Base-by-base conservation (phyloP, 2,113 vertebrate species). In the Ceratotherium simum region DNA sequence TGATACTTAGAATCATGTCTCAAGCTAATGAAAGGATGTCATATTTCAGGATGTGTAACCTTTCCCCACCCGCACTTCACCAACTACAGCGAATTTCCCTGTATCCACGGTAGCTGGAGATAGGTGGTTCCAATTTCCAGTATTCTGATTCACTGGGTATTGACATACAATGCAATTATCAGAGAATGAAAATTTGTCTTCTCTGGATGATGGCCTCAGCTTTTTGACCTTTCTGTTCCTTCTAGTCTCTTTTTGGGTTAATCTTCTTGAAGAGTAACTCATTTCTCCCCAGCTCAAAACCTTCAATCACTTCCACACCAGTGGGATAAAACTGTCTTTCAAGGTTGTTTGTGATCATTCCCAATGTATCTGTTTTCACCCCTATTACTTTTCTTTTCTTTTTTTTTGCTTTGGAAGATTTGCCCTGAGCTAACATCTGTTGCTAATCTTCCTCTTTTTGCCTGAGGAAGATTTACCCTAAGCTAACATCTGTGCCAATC, bases 1-100 rank as follows among this genome's bases (percentile, higher is more conserved):
- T 93, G 98, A 96, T 95, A 29, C 94, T 82, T 31, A 25, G 31
- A 83, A 62, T 97, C 64, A 1, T 20, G 85, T 91, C 96, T 96
- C 46, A 33, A 51, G 69, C 36, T 96, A 90, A 89, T 91, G 36
- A 67, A 95, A 96, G 85, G 78, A 83, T 89, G 90, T 97, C 89
- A 86, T 56, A 64, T 83, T 96, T 21, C 46, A 54, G 89, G 93
- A 98, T 21, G 36, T 25, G n/a, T 97, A 64, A 97, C 93, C 98
- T 98, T 98, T 98, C 25, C 5, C 64, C 72, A 79, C 21, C 14
- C 10, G 60, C 27, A 62, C 42, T 83, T 92, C 73, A 46, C 81
- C 95, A 93, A 62, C 95, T 93, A 93, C 1, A 91, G 78, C 78
- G 48, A 58, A 95, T 92, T 95, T 89, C 48, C 31, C 67, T 97